phyloP scores from a whole-genome alignment of 2,113 vertebrate species.

The Rhadina sibilatrix region DNA sequence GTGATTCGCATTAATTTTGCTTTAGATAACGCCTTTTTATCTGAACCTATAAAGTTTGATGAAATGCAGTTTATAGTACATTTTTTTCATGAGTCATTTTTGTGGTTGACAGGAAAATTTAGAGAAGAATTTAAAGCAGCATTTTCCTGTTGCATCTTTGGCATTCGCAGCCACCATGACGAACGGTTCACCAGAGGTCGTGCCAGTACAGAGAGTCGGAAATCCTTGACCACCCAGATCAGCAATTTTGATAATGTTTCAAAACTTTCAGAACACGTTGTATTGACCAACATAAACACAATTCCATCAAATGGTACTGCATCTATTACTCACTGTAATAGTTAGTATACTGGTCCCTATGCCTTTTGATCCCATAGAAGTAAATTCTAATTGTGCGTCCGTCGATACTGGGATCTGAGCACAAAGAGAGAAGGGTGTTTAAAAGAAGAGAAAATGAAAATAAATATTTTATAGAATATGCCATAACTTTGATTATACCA shows the following conservation, averaged over 20 bases:
- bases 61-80: background rate
- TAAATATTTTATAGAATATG: background rate
- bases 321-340: conserved; percentile 25
- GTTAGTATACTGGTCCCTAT: conserved; percentile 21
- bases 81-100: conserved; percentile 40
- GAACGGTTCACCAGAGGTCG: conserved; percentile 72
- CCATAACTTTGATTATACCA: background rate
- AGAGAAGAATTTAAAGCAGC: conserved; percentile 96
- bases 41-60: background rate
- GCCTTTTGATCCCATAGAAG: conserved; percentile 4
- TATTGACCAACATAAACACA: conserved; percentile 76
- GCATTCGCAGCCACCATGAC: conserved; percentile 61
- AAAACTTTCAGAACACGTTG: conserved; percentile 87
- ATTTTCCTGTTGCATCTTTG: conserved; percentile 85
- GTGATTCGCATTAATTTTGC: background rate
- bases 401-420: background rate
- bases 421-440: background rate
- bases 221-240: conserved; percentile 91
- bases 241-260: conserved; percentile 87
- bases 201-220: conserved; percentile 87
- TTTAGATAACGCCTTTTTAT: background rate
- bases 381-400: conserved; percentile 7
- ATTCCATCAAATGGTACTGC: conserved; percentile 66
- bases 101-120: conserved; percentile 85
- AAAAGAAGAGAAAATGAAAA: background rate